A percentile compares a stretch with the other conserved stretches of the same genome.
phyloP scores from a whole-genome alignment of 2,888 invertebrate genomes.

The Yponomeuta sedellus region DNA sequence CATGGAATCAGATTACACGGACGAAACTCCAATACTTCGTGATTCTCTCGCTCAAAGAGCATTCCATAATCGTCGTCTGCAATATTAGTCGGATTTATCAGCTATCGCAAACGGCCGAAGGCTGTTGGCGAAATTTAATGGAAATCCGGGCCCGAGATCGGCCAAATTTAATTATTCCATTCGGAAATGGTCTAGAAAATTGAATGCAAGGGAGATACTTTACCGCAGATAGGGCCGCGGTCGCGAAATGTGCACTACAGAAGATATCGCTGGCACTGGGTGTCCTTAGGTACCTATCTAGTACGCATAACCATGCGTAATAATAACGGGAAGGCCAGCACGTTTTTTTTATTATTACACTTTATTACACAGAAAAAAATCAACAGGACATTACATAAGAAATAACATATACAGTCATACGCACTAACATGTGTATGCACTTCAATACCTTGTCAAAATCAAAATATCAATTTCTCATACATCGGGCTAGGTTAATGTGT shows the following conservation, averaged over 20 bases:
- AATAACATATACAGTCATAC: too few relatives aligned
- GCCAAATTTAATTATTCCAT: slow-evolving; percentile 65
- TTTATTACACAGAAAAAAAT: too few relatives aligned
- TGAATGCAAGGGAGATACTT: slow-evolving; percentile 45
- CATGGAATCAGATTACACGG: slow-evolving; percentile 5
- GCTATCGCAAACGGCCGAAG: slow-evolving; percentile 36
- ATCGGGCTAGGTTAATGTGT: too few relatives aligned
- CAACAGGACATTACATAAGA: too few relatives aligned
- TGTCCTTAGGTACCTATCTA: too few relatives aligned
- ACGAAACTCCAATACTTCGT: background rate
- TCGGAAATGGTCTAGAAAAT: slow-evolving; percentile 69
- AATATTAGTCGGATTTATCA: slow-evolving; percentile 23
- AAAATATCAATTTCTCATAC: too few relatives aligned
- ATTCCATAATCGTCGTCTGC: slow-evolving; percentile 10
- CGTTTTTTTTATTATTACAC: too few relatives aligned
- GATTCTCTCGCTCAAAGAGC: slow-evolving; percentile 9
- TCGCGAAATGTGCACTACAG: background rate
- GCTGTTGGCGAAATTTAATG: slow-evolving; percentile 40
- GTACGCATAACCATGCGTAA: too few relatives aligned
- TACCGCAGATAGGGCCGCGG: slow-evolving; percentile 29
- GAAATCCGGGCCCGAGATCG: slow-evolving; percentile 43
- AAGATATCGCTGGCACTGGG: background rate
- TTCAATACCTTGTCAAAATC: too few relatives aligned
- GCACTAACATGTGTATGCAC: too few relatives aligned
- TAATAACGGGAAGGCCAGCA: too few relatives aligned